phyloP scores from a whole-genome alignment of 2,797 vertebrate genomes.

The Margarornis squamiger region DNA sequence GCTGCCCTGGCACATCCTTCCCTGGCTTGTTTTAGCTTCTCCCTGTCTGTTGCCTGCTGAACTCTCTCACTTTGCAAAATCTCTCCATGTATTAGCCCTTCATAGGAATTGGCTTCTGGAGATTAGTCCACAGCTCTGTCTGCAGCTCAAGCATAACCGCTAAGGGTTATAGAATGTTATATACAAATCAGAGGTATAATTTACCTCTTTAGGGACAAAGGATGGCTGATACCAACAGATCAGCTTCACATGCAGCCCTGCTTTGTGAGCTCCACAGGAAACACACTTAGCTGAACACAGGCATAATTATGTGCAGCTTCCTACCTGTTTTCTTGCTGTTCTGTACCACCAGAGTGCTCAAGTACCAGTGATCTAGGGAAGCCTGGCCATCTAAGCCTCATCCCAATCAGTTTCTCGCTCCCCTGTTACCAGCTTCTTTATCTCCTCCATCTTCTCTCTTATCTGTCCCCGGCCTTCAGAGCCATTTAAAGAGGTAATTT shows the following conservation, averaged over 20 bases:
- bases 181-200: not conserved
- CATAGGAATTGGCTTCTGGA: not conserved
- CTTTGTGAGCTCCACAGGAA: slow-evolving; percentile 27
- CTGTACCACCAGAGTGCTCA: not conserved
- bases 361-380: not conserved
- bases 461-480: not conserved
- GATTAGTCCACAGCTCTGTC: not conserved
- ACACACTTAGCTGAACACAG: not conserved
- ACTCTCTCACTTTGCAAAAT: not conserved
- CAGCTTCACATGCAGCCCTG: not conserved
- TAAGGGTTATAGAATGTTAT: not conserved
- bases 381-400: not conserved
- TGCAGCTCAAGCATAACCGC: not conserved
- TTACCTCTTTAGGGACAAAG: slow-evolving; percentile 5
- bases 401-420: not conserved
- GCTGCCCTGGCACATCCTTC: not conserved
- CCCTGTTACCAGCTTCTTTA: not conserved
- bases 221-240: not conserved
- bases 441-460: not conserved
- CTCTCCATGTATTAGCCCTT: fast-evolving
- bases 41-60: not conserved
- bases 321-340: not conserved
- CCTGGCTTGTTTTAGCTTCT: not conserved
- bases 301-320: not conserved
- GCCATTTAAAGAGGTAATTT: not conserved